These are phyloP conservation scores for Antheraea mylitta DNA, from an alignment of 1,140 invertebrate genomes.

Conservation along the genomic window DNA sequence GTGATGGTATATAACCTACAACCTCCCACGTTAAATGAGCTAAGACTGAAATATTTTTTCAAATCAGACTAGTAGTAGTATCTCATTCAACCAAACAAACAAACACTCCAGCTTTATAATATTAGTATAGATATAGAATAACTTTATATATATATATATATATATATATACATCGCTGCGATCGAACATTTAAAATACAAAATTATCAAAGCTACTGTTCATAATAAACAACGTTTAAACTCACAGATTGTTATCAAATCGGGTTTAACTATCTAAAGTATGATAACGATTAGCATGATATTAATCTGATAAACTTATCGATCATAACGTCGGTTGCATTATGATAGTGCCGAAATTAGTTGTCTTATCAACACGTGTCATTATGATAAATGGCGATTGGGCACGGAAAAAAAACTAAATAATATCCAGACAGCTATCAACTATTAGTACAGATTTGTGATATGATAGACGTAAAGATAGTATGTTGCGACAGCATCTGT, in stretches of 20 bases:
- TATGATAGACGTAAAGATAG: not conserved
- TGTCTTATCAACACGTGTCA: slow-evolving; percentile 18
- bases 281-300: not conserved
- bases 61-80: no score
- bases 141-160: no score
- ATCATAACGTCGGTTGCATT: slow-evolving; percentile 10
- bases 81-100: no score
- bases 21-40: no score
- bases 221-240: not conserved
- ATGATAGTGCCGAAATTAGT: slow-evolving; percentile 21
- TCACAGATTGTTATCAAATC: not conserved
- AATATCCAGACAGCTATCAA: not conserved
- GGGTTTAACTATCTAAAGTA: not conserved
- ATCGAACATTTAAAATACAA: not conserved
- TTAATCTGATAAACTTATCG: slow-evolving; percentile 18
- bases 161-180: no score
- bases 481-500: not conserved
- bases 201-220: slow-evolving; percentile 7
- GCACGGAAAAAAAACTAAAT: slow-evolving; percentile 11
- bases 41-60: no score
- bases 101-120: no score
- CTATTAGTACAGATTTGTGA: not conserved
- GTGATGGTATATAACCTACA: no score
- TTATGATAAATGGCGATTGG: slow-evolving; percentile 16
- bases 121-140: no score